Evolutionary conservation across 1,140 invertebrate species (phyloP).

Genomic region (Chelonus insularis): DNA sequence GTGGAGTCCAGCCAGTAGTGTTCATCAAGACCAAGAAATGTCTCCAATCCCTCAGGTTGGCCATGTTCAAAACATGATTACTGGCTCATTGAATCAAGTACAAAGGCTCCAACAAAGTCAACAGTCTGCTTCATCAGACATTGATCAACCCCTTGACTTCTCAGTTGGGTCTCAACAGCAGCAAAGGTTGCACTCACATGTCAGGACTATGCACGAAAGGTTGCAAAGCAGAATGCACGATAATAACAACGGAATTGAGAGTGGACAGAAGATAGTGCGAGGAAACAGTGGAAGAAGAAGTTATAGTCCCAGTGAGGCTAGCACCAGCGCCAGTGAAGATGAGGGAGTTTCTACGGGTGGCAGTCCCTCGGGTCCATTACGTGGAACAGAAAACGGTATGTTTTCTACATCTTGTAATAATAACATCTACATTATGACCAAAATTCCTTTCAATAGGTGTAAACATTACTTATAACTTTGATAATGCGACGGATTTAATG

Average conservation of each 20-base stretch:
- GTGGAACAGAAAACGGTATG: constrained; percentile 52
- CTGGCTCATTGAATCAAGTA: constrained; percentile 40
- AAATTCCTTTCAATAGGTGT: too few relatives aligned
- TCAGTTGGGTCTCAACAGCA: constrained; percentile 57
- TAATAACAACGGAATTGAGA: constrained; percentile 52
- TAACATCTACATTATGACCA: too few relatives aligned
- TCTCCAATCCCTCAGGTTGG: constrained; percentile 33
- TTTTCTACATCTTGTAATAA: constrained; percentile 16
- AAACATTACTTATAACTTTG: too few relatives aligned
- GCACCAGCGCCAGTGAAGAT: constrained; percentile 53
- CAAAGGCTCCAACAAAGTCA: constrained; percentile 40
- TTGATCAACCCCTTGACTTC: constrained; percentile 57
- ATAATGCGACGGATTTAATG: too few relatives aligned
- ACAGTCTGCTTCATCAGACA: constrained; percentile 39
- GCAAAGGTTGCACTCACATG: constrained; percentile 44
- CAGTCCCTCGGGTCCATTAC: constrained; percentile 52
- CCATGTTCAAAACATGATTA: constrained; percentile 40
- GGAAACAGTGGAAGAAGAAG: constrained; percentile 45
- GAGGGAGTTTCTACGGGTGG: constrained; percentile 57
- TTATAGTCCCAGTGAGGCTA: constrained; percentile 55
- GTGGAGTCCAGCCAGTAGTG: constrained; percentile 47
- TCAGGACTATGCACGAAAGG: constrained; percentile 48
- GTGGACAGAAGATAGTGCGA: constrained; percentile 38
- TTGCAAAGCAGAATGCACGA: constrained; percentile 45
- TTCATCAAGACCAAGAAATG: constrained; percentile 41